Conservation (phyloP, 2,797 vertebrate genomes). For the Novumbra hubbsi region DNA sequence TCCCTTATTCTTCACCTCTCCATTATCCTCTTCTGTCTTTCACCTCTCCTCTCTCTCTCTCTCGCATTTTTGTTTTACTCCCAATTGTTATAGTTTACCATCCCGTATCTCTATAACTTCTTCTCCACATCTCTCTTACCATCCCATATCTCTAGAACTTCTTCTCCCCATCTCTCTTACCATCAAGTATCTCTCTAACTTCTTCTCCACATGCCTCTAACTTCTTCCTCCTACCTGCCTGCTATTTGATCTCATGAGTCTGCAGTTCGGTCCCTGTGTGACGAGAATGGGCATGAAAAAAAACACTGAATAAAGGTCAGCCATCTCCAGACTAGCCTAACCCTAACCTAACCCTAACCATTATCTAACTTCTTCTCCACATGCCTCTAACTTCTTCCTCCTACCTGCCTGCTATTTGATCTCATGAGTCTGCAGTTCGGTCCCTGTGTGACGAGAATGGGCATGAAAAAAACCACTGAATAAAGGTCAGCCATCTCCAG, state of each 20-base stretch:
- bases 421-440: slow-evolving; percentile 7
- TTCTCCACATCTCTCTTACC: not conserved
- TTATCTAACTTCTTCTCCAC: too few species aligned
- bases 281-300: slow-evolving; percentile 22
- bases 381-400: too few species aligned
- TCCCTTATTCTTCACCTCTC: not conserved
- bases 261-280: slow-evolving; percentile 20
- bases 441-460: slow-evolving; percentile 21
- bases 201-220: not conserved
- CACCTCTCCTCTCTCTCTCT: not conserved
- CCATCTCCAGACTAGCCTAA: too few species aligned
- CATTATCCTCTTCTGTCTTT: not conserved
- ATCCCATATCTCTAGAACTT: not conserved
- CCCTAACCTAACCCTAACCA: too few species aligned
- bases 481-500: slow-evolving; percentile 43
- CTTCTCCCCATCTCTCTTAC: not conserved
- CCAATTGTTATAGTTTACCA: too few species aligned
- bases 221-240: not conserved
- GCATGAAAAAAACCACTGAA: slow-evolving; percentile 28
- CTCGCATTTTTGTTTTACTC: too few species aligned
- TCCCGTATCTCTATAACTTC: not conserved
- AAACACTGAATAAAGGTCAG: slow-evolving; percentile 40
- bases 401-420: not conserved
- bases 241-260: not conserved
- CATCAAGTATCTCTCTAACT: not conserved